Evolutionary conservation across 2,888 invertebrate genomes (phyloP).

Genomic region (Mimas tiliae): DNA sequence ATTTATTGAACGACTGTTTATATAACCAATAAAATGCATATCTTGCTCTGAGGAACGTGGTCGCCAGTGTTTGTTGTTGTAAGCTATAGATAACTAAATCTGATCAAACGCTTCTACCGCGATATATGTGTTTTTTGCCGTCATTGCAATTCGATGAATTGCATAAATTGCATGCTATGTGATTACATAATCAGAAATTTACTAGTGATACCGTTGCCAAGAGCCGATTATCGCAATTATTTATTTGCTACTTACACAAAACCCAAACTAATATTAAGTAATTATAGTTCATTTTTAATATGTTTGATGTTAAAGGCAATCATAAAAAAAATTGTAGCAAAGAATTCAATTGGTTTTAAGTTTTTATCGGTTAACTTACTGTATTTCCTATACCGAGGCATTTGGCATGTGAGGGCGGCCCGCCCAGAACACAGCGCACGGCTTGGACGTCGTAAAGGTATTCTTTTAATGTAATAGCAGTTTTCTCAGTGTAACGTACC

Average conservation of each 20-base stretch:
- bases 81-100: no score
- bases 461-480: conserved; percentile 35
- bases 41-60: no score
- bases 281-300: not conserved
- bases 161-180: not conserved
- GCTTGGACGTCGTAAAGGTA: conserved; percentile 46
- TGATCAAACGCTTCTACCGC: not conserved
- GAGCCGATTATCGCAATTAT: no score
- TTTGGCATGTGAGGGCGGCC: conserved; percentile 63
- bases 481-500: conserved; percentile 38
- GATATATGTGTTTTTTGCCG: not conserved
- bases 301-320: not conserved
- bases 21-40: no score
- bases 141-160: not conserved
- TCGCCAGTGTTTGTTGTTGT: no score
- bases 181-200: not conserved
- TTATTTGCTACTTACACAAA: no score
- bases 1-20: no score
- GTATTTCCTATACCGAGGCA: conserved; percentile 22
- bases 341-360: not conserved
- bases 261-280: no score
- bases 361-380: conserved; percentile 14
- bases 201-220: not conserved
- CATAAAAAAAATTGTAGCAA: not conserved
- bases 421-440: conserved; percentile 54